Evolutionary conservation across 2,888 invertebrate species (phyloP), one percentile per base, ranked within the genome.

Genomic region (Orthonevra nobilis): DNA sequence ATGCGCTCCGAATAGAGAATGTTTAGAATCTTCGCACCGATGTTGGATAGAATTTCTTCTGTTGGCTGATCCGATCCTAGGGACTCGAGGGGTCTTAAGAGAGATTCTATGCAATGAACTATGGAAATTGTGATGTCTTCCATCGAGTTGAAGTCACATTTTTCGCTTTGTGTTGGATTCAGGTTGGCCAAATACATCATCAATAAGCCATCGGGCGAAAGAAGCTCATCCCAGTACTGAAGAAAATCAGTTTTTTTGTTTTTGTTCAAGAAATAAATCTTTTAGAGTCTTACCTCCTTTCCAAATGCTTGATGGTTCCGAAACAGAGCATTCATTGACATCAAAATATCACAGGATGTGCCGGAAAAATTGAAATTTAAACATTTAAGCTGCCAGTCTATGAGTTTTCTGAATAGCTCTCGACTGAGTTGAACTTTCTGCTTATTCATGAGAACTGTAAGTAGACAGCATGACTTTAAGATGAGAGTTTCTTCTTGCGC

Each of bases 391-490:
- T 90, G 89, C 91, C 91, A 91, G 4, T 85, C 84, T 10, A 90
- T 83, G 0, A 89, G 87, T 84, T 87, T 88, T 48, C 82, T 84
- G 2, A 90, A 82, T 32, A 85, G 86, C 34, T 87, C 87, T 28
- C 82, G 63, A 9, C 85, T 85, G 81, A 90, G 86, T 72, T 87
- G 86, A 15, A 92, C 84, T 83, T 90, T 91, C 84, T 92, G 92
- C 84, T 90, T 90, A 7, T 89, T 90, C 32, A 92, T 81, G 12
- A 93, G 86, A 81, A 90, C 91, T 64, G 89, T 89, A 20, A 92
- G 87, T 63, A 93, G 86, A 83, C 90, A 90, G 81, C 92, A 91
- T 72, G 90, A 89, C 88, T 92, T 92, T 17, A 91, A 89, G 3
- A 91, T 90, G 50, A 92, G 85, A 61, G 89, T 88, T 52, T 90